phyloP scores from a whole-genome alignment of 1,140 invertebrate genomes.

The Palaemon carinicauda region DNA sequence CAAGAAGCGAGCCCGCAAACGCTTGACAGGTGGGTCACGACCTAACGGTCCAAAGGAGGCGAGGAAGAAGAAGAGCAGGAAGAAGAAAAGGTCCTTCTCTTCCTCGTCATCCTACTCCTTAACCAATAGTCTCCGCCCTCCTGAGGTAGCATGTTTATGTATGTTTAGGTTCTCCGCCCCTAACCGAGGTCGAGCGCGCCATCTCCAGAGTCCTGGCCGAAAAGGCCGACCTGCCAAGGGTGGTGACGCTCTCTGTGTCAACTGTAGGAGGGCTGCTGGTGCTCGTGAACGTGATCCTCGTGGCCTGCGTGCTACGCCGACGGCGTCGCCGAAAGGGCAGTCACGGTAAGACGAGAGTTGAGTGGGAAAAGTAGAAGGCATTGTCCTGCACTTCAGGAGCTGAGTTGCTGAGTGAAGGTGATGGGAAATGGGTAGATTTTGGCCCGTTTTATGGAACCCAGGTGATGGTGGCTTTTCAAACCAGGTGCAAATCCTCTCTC shows the following conservation, averaged over 20 bases:
- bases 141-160: not conserved
- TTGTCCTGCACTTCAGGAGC: not conserved
- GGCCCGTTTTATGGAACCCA: not conserved
- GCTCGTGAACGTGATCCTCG: slow-evolving; percentile 83
- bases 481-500: no score
- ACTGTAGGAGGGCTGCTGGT: slow-evolving; percentile 78
- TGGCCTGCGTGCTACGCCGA: slow-evolving; percentile 85
- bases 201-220: slow-evolving; percentile 75
- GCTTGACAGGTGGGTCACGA: slow-evolving; percentile 18
- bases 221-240: slow-evolving; percentile 75
- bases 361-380: no score
- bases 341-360: slow-evolving; percentile 36
- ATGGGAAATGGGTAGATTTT: not conserved
- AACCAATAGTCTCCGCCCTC: not conserved
- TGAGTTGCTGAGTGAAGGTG: not conserved
- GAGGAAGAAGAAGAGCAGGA: not conserved
- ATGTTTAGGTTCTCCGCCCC: slow-evolving; percentile 56
- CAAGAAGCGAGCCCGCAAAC: slow-evolving; percentile 70
- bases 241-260: slow-evolving; percentile 83
- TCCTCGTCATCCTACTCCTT: not conserved
- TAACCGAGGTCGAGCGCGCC: slow-evolving; percentile 64
- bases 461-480: no score
- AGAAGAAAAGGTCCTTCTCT: not conserved
- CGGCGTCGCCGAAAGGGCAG: slow-evolving; percentile 63
- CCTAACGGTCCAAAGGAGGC: not conserved